These are phyloP conservation scores for Cerastoderma edule DNA, from an alignment of 2,888 invertebrate genomes.

Conservation along the genomic window DNA sequence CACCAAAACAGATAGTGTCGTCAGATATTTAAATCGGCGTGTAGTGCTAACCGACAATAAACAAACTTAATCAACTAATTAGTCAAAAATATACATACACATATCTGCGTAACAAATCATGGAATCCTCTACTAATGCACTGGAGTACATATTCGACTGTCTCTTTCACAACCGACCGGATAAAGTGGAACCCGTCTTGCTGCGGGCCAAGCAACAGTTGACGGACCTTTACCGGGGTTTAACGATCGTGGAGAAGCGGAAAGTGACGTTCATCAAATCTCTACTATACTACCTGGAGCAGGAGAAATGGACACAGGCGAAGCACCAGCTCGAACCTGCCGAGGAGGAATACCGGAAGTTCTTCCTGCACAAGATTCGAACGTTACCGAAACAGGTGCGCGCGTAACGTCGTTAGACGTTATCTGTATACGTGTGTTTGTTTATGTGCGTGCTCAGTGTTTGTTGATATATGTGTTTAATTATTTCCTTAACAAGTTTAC, in stretches of 20 bases:
- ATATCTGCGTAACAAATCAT: too few relatives aligned
- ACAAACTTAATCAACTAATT: too few relatives aligned
- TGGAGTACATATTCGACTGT: constrained; percentile 38
- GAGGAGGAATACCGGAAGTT: constrained; percentile 43
- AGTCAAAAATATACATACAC: too few relatives aligned
- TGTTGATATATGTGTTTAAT: too few relatives aligned
- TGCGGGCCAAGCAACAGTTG: constrained; percentile 29
- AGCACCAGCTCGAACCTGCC: constrained; percentile 37
- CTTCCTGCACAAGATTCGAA: constrained; percentile 20
- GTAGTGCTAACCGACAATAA: too few relatives aligned
- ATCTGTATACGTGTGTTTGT: too few relatives aligned
- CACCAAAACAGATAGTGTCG: too few relatives aligned
- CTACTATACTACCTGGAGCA: constrained; percentile 38
- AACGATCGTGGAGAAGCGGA: constrained; percentile 32
- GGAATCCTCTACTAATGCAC: constrained; percentile 14
- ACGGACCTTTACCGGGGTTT: constrained; percentile 7
- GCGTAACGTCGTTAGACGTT: too few relatives aligned
- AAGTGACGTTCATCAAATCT: constrained; percentile 40
- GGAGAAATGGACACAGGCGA: constrained; percentile 34
- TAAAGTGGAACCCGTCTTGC: constrained; percentile 12
- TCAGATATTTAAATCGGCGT: too few relatives aligned
- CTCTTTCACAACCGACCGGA: constrained; percentile 31
- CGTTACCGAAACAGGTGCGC: constrained; percentile 13
- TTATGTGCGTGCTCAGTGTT: too few relatives aligned
- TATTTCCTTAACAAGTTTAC: too few relatives aligned